These are phyloP conservation scores for Callorhinus ursinus DNA, from an alignment of 2,113 vertebrate genomes.

Conservation along the genomic window DNA sequence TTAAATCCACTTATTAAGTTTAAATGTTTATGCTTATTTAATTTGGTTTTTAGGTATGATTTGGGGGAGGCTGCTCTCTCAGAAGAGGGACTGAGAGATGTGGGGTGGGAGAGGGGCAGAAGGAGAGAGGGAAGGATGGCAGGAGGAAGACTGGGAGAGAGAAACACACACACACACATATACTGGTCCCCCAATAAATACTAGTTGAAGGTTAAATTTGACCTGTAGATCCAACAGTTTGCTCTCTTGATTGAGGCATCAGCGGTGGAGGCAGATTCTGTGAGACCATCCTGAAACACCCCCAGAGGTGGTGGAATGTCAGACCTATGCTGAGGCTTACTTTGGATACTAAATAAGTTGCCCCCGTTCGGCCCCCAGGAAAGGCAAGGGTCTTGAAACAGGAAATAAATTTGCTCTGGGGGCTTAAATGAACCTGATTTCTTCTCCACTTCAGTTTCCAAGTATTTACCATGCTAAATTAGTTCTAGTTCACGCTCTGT, in stretches of 20 bases:
- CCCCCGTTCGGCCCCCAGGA: not conserved
- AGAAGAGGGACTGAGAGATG: not conserved
- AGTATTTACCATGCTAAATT: conserved; percentile 15
- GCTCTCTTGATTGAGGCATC: not conserved
- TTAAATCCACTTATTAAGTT: not conserved
- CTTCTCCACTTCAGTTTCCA: not conserved
- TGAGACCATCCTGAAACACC: not conserved
- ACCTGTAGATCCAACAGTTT: not conserved
- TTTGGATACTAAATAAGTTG: rapidly evolving
- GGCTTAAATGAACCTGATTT: conserved; percentile 1
- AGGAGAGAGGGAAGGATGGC: not conserved
- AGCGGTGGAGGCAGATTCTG: not conserved
- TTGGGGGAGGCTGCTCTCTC: not conserved
- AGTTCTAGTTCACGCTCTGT: not conserved
- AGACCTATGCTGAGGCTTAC: not conserved
- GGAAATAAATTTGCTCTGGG: not conserved
- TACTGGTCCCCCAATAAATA: not conserved
- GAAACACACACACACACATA: not conserved
- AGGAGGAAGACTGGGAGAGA: not conserved
- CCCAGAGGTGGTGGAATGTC: rapidly evolving
- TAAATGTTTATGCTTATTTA: not conserved
- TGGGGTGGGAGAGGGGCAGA: not conserved
- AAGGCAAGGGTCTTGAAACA: not conserved
- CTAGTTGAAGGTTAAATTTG: not conserved
- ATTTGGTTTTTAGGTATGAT: not conserved